These are phyloP conservation scores for Hermodice carunculata DNA, from an alignment of 2,888 invertebrate genomes.

Conservation along the genomic window DNA sequence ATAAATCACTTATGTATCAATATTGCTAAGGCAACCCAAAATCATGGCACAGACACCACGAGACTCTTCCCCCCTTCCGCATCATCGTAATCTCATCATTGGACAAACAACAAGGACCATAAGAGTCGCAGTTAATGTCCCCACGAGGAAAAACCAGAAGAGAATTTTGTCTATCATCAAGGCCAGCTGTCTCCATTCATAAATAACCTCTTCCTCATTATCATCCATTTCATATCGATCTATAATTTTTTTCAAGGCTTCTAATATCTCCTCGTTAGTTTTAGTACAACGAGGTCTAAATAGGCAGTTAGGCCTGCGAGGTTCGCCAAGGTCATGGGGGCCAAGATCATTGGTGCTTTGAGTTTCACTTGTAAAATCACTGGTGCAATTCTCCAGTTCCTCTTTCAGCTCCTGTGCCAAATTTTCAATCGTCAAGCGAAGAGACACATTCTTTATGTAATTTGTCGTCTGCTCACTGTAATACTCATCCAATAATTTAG, in stretches of 20 bases:
- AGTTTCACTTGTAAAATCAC: neutral
- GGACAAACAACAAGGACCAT: conserved; percentile 73
- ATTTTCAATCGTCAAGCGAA: conserved; percentile 67
- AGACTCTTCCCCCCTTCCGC: no score
- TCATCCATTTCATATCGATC: conserved; percentile 71
- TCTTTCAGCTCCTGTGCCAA: conserved; percentile 67
- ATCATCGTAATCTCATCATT: no score
- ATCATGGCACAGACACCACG: no score
- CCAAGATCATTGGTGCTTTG: neutral
- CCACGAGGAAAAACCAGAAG: conserved; percentile 73
- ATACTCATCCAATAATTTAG: conserved; percentile 22
- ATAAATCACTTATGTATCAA: no score
- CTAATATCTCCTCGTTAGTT: conserved; percentile 70
- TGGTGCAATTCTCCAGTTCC: conserved; percentile 50
- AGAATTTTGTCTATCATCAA: conserved; percentile 73
- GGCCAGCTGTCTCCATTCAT: conserved; percentile 74
- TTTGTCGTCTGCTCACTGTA: conserved; percentile 40
- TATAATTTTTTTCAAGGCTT: conserved; percentile 70
- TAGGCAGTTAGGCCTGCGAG: neutral
- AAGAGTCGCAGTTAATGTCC: conserved; percentile 72
- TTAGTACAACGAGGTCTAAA: neutral
- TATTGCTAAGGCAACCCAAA: no score
- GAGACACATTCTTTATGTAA: conserved; percentile 59
- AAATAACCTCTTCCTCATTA: conserved; percentile 69
- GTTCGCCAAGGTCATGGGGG: no score